Evolutionary conservation across 2,888 invertebrate species (phyloP), one percentile per base, ranked within the genome.

Genomic region (Brachypalpus laphriformis): DNA sequence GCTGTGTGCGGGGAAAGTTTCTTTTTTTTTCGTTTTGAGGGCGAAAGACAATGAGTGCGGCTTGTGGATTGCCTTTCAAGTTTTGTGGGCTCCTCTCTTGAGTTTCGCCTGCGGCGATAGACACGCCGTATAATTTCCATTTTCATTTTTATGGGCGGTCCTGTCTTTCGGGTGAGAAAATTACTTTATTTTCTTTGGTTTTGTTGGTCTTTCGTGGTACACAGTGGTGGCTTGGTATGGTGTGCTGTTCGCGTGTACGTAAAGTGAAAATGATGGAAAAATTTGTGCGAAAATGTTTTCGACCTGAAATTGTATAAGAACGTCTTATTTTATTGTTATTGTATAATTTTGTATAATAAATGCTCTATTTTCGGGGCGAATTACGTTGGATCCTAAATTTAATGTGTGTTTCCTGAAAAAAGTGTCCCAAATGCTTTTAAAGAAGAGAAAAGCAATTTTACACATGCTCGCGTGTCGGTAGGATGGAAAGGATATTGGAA

Each of bases 81-180:
- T 66, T 56, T 65, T 34, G 8, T 14, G 16, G 6, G 28, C 28
- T 28, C 54, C 56, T 66, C 37, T 75, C 37, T 65, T 16, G 57
- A 65, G 31, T 71, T 61, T 66, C 61, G 77, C 71, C 59, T 66
- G 65, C 11, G 77, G 82, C 77, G 54, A 40, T 45, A 71, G 65
- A 76, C 65, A 72, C 80, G 68, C 54, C 68, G 66, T 66, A 66
- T 66, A 63, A 82, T 82, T 77, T 82, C 71, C 82, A 82, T 72
- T 82, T 77, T 66, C 61, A 61, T 82, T 77, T 82, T 82, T 82
- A 77, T 77, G 54, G 66, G 51, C 34, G 34, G 71, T 72, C 45
- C 61, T 76, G 71, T 66, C 25, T 49, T 65, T 57, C 59, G 66
- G 71, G 59, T 66, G 77, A 66, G 59, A 66, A 76, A 76, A 77